These are phyloP conservation scores for Iphiclides podalirius DNA, from an alignment of 2,888 invertebrate genomes.

Conservation along the genomic window DNA sequence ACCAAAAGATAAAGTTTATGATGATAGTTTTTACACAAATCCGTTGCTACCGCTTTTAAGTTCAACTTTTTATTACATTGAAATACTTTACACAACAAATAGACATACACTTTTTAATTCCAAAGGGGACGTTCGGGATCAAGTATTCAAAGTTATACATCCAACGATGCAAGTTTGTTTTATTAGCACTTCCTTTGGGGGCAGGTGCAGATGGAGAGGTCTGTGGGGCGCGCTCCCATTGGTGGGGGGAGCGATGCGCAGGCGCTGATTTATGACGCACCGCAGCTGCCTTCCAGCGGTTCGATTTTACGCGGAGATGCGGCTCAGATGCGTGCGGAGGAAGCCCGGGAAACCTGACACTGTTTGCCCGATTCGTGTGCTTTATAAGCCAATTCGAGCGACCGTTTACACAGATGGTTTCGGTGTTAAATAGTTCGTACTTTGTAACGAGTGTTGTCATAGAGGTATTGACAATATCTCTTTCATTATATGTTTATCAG, in stretches of 20 bases:
- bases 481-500: too few relatives aligned
- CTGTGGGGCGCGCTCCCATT: conserved; percentile 36
- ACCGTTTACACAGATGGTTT: neutral
- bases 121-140: neutral
- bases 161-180: conserved; percentile 17
- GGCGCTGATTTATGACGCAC: conserved; percentile 63
- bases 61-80: too few relatives aligned
- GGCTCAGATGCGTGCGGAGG: conserved; percentile 17
- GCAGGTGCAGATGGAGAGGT: too few relatives aligned
- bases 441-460: too few relatives aligned
- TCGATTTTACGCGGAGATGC: conserved; percentile 16
- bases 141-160: conserved; percentile 12
- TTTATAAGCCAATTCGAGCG: neutral
- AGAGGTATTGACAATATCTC: too few relatives aligned
- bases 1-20: too few relatives aligned
- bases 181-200: conserved; percentile 55
- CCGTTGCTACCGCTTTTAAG: too few relatives aligned
- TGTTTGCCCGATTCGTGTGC: neutral
- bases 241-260: conserved; percentile 47
- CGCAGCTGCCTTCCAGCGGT: conserved; percentile 57
- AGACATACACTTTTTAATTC: too few relatives aligned
- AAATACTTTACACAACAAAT: too few relatives aligned
- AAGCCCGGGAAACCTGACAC: conserved; percentile 14
- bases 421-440: neutral
- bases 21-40: too few relatives aligned